Evolutionary conservation across 2,888 invertebrate species (phyloP).

Genomic region (Polymixis lichenea): DNA sequence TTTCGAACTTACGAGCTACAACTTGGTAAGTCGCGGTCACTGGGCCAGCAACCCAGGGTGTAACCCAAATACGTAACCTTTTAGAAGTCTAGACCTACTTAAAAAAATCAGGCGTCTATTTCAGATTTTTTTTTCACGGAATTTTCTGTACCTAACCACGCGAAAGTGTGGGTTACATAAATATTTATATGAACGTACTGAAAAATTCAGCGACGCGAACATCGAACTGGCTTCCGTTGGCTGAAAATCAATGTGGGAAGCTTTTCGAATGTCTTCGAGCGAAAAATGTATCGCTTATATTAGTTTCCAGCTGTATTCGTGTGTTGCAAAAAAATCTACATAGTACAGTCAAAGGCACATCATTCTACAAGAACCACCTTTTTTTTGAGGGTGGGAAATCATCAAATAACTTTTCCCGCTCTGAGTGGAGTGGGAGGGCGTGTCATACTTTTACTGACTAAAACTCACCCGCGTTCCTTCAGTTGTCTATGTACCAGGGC

Average conservation of each 20-base stretch:
- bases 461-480: too few relatives aligned
- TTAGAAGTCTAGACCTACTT: not conserved
- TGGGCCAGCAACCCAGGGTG: too few relatives aligned
- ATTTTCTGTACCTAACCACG: slow-evolving; percentile 35
- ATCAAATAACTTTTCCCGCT: too few relatives aligned
- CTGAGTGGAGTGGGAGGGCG: too few relatives aligned
- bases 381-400: too few relatives aligned
- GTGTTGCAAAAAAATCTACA: not conserved
- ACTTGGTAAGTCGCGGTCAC: too few relatives aligned
- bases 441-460: too few relatives aligned
- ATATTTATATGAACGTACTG: slow-evolving; percentile 60
- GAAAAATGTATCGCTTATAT: slow-evolving; percentile 44
- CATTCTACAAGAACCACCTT: not conserved
- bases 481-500: too few relatives aligned
- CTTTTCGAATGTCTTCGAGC: slow-evolving; percentile 47
- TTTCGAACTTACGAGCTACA: too few relatives aligned
- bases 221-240: slow-evolving; percentile 56
- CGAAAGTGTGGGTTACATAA: slow-evolving; percentile 45
- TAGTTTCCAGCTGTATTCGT: slow-evolving; percentile 17
- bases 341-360: not conserved
- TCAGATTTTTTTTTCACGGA: slow-evolving; percentile 23
- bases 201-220: slow-evolving; percentile 62
- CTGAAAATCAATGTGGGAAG: slow-evolving; percentile 57
- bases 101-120: slow-evolving; percentile 7
- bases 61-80: not conserved